Conservation (phyloP, 2,888 invertebrate genomes). For the Meghimatium bilineatum region DNA sequence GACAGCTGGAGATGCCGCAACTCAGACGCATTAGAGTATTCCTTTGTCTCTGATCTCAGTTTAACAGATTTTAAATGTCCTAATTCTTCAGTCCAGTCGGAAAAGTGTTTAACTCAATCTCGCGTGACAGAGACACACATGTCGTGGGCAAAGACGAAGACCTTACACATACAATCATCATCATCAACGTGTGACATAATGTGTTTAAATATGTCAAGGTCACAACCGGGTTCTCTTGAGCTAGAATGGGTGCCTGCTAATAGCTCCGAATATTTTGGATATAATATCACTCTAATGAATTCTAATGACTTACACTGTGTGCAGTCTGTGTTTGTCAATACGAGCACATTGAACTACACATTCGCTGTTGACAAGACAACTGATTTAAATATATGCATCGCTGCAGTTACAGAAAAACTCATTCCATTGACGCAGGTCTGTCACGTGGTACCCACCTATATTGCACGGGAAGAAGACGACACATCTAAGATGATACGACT, state of each 20-base stretch:
- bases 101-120: not conserved
- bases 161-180: constrained; percentile 33
- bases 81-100: not conserved
- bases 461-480: not conserved
- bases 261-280: not conserved
- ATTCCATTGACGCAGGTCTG: not conserved
- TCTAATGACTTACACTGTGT: constrained; percentile 5
- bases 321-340: not conserved
- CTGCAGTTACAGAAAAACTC: not conserved
- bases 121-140: too few relatives aligned
- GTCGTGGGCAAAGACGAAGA: constrained; percentile 26
- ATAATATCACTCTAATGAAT: not conserved
- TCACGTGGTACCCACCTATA: not conserved
- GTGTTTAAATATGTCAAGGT: constrained; percentile 9
- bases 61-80: constrained; percentile 20
- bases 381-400: not conserved
- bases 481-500: not conserved
- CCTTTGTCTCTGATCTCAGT: constrained; percentile 7
- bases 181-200: constrained; percentile 16
- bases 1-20: constrained; percentile 15
- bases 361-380: not conserved
- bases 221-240: not conserved
- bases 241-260: constrained; percentile 9
- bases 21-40: not conserved
- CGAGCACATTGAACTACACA: not conserved